Base-by-base conservation (phyloP, 2,113 vertebrate genomes). In the Gambusia holbrooki region DNA sequence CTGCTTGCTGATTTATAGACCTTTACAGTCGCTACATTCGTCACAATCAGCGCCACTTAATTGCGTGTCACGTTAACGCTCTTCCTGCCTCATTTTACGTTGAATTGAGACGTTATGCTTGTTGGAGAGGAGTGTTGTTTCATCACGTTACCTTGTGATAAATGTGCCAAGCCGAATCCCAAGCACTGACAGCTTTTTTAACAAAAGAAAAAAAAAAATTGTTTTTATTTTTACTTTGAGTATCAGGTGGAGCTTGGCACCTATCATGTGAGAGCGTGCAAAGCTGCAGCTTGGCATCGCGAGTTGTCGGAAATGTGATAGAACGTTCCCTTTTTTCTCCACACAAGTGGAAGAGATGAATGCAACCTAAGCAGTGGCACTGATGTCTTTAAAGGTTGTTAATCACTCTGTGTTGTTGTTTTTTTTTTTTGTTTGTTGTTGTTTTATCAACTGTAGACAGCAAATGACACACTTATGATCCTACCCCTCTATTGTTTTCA, bases 1-100 rank as follows among this genome's bases (percentile, higher is more conserved):
- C 82, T 82, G 69, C 61, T 67, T 61, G 27, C 74, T 87, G 85
- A 93, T 92, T 90, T 84, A 90, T 85, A 76, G 80, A 88, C 84
- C 84, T 81, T 15, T 19, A 77, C 79, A 76, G 80, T 90, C 66
- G 62, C 80, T 42, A 42, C 89, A 89, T 92, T 92, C 83, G 83
- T 89, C 88, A 85, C 81, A 84, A 87, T 92, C 76, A 82, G 62
- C 54, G 67, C 73, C 64, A 66, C 73, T 91, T 89, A 80, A 91
- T 78, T 74, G 73, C 73, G 67, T 73, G 76, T 73, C 69, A 62
- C 62, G 64, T 70, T 74, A 74, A 79, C 27, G 7, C 61, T 82
- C 71, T 66, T 81, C 67, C 42, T 69, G 66, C 65, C 54, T 85
- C 37, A 62, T 80, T 70, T 84, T 73, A 61, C 77, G 76, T 73